Base-by-base conservation (phyloP, 2,797 vertebrate species). In the Zalophus californianus region DNA sequence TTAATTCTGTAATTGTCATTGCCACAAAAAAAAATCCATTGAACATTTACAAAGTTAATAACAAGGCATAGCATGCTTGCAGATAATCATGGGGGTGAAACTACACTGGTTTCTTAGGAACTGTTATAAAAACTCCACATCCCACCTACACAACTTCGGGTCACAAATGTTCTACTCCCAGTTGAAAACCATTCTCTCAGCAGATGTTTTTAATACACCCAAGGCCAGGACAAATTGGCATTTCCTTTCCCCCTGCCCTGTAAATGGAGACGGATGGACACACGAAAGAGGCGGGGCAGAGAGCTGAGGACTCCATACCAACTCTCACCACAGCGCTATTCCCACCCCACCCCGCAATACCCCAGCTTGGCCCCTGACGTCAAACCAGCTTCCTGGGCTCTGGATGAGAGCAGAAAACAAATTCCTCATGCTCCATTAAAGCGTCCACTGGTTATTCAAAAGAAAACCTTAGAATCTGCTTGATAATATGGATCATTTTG, bases 51-150 rank as follows among this genome's bases (percentile, higher is more conserved):
- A 86, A 83, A 90, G 66, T 92, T 94, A 91, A 72, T 79, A 73
- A 90, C 75, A 90, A 85, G 73, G 10, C 52, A 84, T 29, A 54
- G 13, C 23, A 48, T 44, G 48, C 56, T 95, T 56, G 41, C 32
- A 72, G 48, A 68, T 73, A 90, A 93, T 78, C 50, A 78, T 54
- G 14, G 21, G 3, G 29, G 64, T 87, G 7, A 96, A 93, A 95
- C 25, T 70, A 50, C 52, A 93, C 48, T 86, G 41, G 70, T 52
- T 94, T 97, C 97, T 83, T 86, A 97, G 85, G 92, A 97, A 98
- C 66, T 94, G n/a, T 75, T 66, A 66, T 48, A 85, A 96, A 96
- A 96, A 32, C n/a, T 79, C 87, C 85, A 88, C 11, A 13, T 56
- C 48, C 87, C 77, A 87, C 85, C 64, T 85, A 44, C 25, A 80